Evolutionary conservation across 1,140 invertebrate genomes (phyloP).

Genomic region (Orius insidiosus): DNA sequence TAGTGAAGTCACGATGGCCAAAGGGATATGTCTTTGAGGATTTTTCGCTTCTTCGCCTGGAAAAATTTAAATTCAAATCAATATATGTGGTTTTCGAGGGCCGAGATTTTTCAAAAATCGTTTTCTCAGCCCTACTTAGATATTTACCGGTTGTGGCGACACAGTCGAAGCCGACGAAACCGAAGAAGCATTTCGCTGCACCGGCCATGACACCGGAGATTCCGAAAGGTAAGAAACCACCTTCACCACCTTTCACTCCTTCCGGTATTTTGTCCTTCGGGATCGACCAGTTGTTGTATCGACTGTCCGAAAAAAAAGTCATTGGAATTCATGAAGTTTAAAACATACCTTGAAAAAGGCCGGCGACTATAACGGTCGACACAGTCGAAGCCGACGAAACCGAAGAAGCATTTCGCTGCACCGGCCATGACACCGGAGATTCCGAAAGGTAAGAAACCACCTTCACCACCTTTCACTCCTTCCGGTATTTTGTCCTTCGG

Average conservation of each 20-base stretch:
- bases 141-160: conserved; percentile 60
- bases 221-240: conserved; percentile 73
- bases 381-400: conserved; percentile 71
- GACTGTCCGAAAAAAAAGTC: no score
- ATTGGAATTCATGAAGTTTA: neutral
- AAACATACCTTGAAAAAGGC: conserved; percentile 56
- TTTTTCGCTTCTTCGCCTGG: conserved; percentile 41
- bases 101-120: no score
- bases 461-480: conserved; percentile 31
- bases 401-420: conserved; percentile 79
- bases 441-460: conserved; percentile 73
- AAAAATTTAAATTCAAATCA: no score
- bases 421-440: conserved; percentile 57
- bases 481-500: conserved; percentile 34
- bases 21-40: conserved; percentile 37
- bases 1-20: conserved; percentile 37
- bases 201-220: conserved; percentile 57
- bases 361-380: conserved; percentile 78
- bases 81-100: neutral
- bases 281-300: conserved; percentile 51
- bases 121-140: no score
- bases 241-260: conserved; percentile 31
- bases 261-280: conserved; percentile 35
- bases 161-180: conserved; percentile 71
- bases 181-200: conserved; percentile 79